phyloP scores from a whole-genome alignment of 23 tunicate genomes.

The Styela clava region DNA sequence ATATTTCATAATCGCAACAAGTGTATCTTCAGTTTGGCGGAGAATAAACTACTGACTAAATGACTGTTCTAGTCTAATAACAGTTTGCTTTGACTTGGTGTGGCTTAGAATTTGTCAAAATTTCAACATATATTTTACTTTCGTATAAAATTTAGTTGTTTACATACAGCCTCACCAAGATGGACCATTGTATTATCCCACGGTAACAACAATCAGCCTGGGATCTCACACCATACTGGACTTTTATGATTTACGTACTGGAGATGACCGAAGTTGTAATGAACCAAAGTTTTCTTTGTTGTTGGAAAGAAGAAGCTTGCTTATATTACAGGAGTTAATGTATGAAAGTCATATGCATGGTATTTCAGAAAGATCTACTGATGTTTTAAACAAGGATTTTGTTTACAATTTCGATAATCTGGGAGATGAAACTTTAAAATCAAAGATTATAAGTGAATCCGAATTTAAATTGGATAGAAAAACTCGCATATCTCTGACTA shows the following conservation, averaged over 20 bases:
- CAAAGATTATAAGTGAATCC: background rate
- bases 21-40: too few species aligned
- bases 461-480: background rate
- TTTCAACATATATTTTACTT: too few species aligned
- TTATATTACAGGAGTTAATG: slow-evolving; percentile 41
- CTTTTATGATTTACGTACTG: slow-evolving; percentile 31
- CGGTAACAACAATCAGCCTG: slow-evolving; percentile 72
- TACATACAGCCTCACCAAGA: slow-evolving; percentile 89
- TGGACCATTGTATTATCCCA: slow-evolving; percentile 82
- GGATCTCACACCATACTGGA: slow-evolving; percentile 78
- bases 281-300: slow-evolving; percentile 31
- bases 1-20: too few species aligned
- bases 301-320: slow-evolving; percentile 60
- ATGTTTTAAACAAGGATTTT: slow-evolving; percentile 8
- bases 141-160: too few species aligned
- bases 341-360: slow-evolving; percentile 61
- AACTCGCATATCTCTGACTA: slow-evolving; percentile 62
- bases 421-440: slow-evolving; percentile 22
- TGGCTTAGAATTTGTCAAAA: too few species aligned
- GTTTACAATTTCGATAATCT: slow-evolving; percentile 33
- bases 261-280: background rate
- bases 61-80: too few species aligned
- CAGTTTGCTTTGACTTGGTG: too few species aligned
- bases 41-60: too few species aligned
- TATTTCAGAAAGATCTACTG: slow-evolving; percentile 33